Evolutionary conservation across 1,140 invertebrate species (phyloP), one percentile per base, ranked within the genome.

Genomic region (Hyles euphorbiae): DNA sequence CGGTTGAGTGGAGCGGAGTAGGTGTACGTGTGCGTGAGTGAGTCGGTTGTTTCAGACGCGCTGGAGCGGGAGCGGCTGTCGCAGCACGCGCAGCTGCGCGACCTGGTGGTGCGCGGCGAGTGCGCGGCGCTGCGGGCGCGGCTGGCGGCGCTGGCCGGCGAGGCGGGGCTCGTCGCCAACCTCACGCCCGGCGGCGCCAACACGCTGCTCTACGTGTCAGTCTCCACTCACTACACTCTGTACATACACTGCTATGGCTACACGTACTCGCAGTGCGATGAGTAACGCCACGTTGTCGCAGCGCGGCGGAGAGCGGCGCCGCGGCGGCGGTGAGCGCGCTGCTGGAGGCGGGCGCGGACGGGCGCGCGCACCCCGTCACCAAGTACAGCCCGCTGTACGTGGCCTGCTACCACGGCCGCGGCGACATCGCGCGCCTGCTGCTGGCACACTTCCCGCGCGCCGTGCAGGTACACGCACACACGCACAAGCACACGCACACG

Each of bases 331-430:
- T 97, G 0, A 90, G 93, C 53, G 82, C 95, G 4, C 88, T 99
- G 33, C 76, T 99, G 40, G 94, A 95, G 9, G 89, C 94, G 58
- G 95, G 95, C 7, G 96, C 96, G 0, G 96, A 98, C 89, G 95
- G 95, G 7, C 91, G 96, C 44, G 93, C 93, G 43, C 96, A 98
- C 90, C 93, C 95, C 5, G 94, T 96, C 5, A 98, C 97, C 1
- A 94, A 96, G 73, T 97, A 98, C 81, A 96, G 96, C 5, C 96
- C 98, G 0, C 88, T 99, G 0, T 98, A 99, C 82, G 95, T 97
- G 53, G 96, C 97, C 5, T 95, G 95, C 74, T 95, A 96, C 76
- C 94, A 96, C 81, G 96, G 96, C 1, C 93, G 95, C 81, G 89
- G 91, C 61, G 94, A 96, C 51, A 95, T 98, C 57, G 94, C 95